A percentile compares a stretch with the other conserved stretches of the same genome.
phyloP scores from a whole-genome alignment of 2,888 invertebrate species.

The Adelphocoris suturalis region DNA sequence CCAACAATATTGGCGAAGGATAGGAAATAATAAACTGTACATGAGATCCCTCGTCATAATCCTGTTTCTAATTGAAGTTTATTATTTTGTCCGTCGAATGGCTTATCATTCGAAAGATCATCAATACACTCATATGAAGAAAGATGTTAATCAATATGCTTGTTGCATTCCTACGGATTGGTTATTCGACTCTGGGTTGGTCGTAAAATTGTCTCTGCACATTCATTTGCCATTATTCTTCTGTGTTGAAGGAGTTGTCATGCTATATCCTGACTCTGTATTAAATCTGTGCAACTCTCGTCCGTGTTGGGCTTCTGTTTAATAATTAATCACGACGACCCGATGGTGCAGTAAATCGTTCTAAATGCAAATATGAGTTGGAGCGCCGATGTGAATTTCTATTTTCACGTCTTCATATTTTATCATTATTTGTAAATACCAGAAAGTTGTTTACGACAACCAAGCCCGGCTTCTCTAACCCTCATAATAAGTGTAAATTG shows the following conservation, averaged over 20 bases:
- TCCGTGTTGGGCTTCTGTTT: slow-evolving; percentile 15
- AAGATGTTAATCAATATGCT: too few species aligned
- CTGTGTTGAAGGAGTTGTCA: background rate
- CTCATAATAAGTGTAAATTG: background rate
- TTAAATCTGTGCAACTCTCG: background rate
- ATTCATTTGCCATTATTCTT: too few species aligned
- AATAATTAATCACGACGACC: background rate
- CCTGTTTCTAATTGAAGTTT: too few species aligned
- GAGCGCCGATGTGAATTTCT: slow-evolving; percentile 21
- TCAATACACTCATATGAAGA: too few species aligned
- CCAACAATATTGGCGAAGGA: too few species aligned
- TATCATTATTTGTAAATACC: background rate
- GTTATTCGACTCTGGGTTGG: too few species aligned
- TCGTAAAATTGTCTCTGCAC: too few species aligned
- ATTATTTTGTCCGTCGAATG: too few species aligned
- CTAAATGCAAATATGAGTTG: slow-evolving; percentile 32
- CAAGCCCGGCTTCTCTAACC: background rate
- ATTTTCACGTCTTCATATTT: slow-evolving; percentile 31
- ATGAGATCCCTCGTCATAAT: too few species aligned
- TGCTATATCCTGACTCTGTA: background rate
- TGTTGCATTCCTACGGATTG: too few species aligned
- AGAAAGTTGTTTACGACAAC: background rate
- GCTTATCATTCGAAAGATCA: too few species aligned
- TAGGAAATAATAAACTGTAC: too few species aligned
- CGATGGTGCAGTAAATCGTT: slow-evolving; percentile 7